These are phyloP conservation scores for Scomberomorus guttatus DNA, from an alignment of 2,797 vertebrate genomes.

Conservation along the genomic window DNA sequence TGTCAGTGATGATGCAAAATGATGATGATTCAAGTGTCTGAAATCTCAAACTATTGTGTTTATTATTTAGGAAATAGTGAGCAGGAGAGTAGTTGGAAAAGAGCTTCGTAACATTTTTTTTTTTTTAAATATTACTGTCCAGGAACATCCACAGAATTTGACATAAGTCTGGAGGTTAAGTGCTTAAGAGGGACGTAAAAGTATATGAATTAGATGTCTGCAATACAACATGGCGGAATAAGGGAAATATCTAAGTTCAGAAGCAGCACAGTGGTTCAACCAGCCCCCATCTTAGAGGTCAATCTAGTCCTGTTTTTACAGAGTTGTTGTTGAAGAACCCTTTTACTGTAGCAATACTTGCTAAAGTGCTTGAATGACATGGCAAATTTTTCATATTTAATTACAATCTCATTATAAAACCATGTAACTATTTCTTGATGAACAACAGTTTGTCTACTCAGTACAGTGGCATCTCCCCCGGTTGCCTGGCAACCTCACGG, in stretches of 20 bases:
- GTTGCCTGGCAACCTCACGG: too few species aligned
- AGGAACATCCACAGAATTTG: neutral
- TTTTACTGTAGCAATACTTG: neutral
- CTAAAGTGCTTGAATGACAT: neutral
- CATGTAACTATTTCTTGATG: too few species aligned
- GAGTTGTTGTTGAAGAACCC: too few species aligned
- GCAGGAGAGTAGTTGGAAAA: neutral
- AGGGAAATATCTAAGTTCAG: neutral
- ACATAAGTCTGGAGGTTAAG: neutral
- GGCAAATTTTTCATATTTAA: too few species aligned
- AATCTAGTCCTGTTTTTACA: too few species aligned
- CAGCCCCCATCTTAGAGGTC: neutral
- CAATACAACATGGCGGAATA: too few species aligned
- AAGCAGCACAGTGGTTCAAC: neutral
- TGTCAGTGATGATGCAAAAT: too few species aligned
- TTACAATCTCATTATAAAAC: neutral
- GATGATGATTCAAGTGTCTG: neutral
- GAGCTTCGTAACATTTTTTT: too few species aligned
- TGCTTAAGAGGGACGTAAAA: neutral
- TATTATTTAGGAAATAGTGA: neutral
- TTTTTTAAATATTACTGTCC: neutral
- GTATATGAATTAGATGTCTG: neutral
- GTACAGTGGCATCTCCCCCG: too few species aligned
- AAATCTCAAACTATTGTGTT: neutral
- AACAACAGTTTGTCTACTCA: too few species aligned